phyloP scores from a whole-genome alignment of 1,140 invertebrate species.

The Heliconius himera region DNA sequence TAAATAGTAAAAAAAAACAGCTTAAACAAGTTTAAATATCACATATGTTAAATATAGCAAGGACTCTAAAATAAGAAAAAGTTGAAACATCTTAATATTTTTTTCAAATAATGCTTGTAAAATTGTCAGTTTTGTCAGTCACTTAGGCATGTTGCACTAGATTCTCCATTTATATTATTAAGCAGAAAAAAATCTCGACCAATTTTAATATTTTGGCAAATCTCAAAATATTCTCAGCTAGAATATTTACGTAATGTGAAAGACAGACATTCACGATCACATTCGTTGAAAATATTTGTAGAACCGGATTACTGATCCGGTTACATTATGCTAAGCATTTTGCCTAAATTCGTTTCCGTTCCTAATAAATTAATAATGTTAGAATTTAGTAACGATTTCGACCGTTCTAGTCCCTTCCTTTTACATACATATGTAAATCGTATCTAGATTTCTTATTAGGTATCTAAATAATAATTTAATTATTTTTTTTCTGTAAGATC shows the following conservation, averaged over 20 bases:
- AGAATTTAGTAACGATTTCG: neutral
- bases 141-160: no score
- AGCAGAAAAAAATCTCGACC: neutral
- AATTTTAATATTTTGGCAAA: neutral
- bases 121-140: no score
- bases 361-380: constrained; percentile 4
- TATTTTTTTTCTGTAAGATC: neutral
- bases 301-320: neutral
- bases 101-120: no score
- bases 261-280: neutral
- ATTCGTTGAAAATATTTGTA: constrained; percentile 1
- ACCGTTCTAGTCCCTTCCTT: neutral
- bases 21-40: no score
- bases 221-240: neutral
- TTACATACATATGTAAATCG: neutral
- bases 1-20: no score
- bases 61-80: no score
- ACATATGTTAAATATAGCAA: no score
- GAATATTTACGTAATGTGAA: neutral
- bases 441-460: neutral
- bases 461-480: neutral
- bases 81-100: no score
- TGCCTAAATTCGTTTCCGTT: constrained; percentile 14
- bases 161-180: no score
- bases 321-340: neutral